Evolutionary conservation across 2,888 invertebrate genomes (phyloP).

Genomic region (Allophyes oxyacanthae): DNA sequence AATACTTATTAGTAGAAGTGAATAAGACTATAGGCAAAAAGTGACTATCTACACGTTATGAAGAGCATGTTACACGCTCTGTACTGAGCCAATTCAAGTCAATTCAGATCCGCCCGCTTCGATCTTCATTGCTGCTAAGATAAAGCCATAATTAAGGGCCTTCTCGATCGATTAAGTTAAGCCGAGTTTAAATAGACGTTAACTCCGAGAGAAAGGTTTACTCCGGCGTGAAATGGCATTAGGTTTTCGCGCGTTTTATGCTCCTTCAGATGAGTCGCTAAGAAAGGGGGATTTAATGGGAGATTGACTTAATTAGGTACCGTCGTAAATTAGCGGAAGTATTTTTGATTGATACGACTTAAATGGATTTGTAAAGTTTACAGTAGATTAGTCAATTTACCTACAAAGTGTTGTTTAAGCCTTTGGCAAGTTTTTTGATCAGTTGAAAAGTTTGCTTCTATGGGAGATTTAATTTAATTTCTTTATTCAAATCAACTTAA

Average conservation of each 20-base stretch:
- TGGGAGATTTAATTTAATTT: conserved; percentile 4
- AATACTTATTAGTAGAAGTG: too few relatives aligned
- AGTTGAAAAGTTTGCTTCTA: not conserved
- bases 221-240: conserved; percentile 89
- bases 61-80: conserved; percentile 52
- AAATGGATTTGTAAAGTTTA: conserved; percentile 71
- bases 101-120: conserved; percentile 79
- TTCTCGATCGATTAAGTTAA: conserved; percentile 89
- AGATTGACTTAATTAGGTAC: conserved; percentile 87
- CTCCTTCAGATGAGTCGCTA: conserved; percentile 79
- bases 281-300: conserved; percentile 86
- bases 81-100: conserved; percentile 73
- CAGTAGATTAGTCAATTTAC: conserved; percentile 34
- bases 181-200: conserved; percentile 89
- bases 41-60: not conserved
- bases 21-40: too few relatives aligned
- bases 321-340: conserved; percentile 81
- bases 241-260: conserved; percentile 88
- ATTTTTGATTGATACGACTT: conserved; percentile 84
- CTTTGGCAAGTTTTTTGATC: conserved; percentile 17
- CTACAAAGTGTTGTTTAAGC: conserved; percentile 30
- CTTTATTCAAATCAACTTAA: conserved; percentile 11
- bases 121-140: conserved; percentile 83
- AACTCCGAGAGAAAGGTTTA: conserved; percentile 88
- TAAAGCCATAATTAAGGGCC: conserved; percentile 88